Evolutionary conservation across 2,113 vertebrate genomes (phyloP).

Genomic region (Psilopogon haemacephalus): DNA sequence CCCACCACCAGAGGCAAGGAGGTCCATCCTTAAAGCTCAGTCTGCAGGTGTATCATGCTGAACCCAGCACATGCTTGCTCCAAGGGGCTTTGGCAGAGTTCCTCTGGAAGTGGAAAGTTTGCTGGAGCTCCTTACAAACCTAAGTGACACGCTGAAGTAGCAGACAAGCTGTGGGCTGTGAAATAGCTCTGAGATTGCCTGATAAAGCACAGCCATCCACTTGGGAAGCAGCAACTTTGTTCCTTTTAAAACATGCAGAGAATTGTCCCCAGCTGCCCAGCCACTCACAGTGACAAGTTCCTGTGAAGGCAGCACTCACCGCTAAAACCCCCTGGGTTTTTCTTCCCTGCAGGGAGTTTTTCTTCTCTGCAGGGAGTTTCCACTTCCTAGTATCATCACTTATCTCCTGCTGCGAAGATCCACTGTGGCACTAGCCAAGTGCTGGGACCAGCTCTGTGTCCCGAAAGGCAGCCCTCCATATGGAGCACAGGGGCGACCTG

Average conservation of each 20-base stretch:
- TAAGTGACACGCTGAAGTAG: background rate
- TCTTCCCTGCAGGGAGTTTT: background rate
- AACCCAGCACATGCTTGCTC: background rate
- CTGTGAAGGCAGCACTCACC: background rate
- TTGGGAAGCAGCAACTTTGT: background rate
- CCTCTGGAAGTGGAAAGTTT: background rate
- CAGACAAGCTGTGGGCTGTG: background rate
- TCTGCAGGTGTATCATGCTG: background rate
- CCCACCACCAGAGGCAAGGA: background rate
- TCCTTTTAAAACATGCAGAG: background rate
- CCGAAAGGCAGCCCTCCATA: accelerated
- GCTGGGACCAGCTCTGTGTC: accelerated
- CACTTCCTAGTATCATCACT: background rate
- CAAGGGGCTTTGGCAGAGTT: accelerated
- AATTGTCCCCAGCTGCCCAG: background rate
- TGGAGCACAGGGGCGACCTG: accelerated
- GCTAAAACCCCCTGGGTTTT: accelerated
- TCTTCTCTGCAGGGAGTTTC: accelerated
- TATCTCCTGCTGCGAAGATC: background rate
- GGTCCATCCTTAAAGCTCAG: background rate
- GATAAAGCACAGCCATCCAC: background rate
- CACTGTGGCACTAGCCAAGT: accelerated
- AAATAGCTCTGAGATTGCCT: accelerated
- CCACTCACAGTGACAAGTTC: accelerated
- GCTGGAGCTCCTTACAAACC: background rate